Conservation (phyloP, 2,888 invertebrate species). For the Pyrocoelia pectoralis region DNA sequence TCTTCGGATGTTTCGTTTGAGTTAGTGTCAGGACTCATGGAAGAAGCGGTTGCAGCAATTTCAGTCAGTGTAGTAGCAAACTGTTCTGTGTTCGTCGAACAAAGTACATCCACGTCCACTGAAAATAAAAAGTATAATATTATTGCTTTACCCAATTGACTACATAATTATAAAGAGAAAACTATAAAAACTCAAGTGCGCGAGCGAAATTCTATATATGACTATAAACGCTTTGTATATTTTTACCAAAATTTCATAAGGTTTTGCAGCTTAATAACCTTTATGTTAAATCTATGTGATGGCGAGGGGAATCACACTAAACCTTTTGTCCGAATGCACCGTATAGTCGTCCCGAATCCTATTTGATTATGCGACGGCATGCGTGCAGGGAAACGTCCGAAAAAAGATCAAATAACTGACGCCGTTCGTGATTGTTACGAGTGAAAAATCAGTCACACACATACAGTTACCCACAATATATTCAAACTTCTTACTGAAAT, state of each 20-base stretch:
- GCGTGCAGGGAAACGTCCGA: conserved; percentile 42
- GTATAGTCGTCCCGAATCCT: conserved; percentile 45
- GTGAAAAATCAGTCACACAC: conserved; percentile 6
- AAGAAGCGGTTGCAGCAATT: conserved; percentile 43
- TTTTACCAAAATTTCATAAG: conserved; percentile 20
- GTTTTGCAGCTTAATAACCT: conserved; percentile 32
- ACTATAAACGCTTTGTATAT: too few species aligned
- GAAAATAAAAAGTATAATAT: too few species aligned
- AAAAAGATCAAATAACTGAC: conserved; percentile 31
- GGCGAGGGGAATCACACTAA: conserved; percentile 35
- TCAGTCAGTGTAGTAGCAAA: conserved; percentile 48
- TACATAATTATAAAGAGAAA: too few species aligned
- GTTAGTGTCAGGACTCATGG: conserved; percentile 55
- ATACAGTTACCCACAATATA: background rate
- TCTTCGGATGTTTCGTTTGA: conserved; percentile 52
- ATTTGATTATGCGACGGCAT: conserved; percentile 56
- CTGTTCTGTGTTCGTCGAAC: conserved; percentile 43
- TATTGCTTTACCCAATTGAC: too few species aligned
- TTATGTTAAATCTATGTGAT: conserved; percentile 29
- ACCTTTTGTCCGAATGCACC: conserved; percentile 52
- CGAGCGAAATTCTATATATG: too few species aligned
- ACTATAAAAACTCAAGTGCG: background rate
- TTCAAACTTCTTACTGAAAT: background rate
- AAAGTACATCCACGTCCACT: conserved; percentile 56
- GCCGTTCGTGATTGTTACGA: conserved; percentile 26